A percentile compares a stretch with the other conserved stretches of the same genome.
Conservation (phyloP, 2,797 vertebrate genomes). For the Arnoldichthys spilopterus region DNA sequence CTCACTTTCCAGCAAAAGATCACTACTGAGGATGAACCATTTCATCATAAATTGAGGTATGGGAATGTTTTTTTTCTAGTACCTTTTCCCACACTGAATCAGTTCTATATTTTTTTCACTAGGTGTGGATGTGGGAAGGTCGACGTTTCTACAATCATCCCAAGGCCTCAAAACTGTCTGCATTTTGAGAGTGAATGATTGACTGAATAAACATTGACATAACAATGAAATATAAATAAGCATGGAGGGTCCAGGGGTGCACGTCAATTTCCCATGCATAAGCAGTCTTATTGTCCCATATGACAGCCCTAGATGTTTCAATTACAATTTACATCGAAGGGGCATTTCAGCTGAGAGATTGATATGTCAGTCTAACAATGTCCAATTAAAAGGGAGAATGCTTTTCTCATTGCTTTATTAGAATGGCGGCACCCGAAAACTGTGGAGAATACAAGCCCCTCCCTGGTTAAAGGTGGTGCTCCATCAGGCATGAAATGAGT, state of each 20-base stretch:
- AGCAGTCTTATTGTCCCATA: constrained; percentile 56
- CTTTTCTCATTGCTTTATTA: constrained; percentile 80
- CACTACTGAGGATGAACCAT: constrained; percentile 4
- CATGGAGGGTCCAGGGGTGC: constrained; percentile 23
- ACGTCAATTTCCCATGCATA: constrained; percentile 57
- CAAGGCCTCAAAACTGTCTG: neutral
- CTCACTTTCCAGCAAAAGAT: constrained; percentile 10
- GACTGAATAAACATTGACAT: constrained; percentile 9
- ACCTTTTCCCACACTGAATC: neutral
- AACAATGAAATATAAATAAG: constrained; percentile 25
- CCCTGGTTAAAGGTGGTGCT: constrained; percentile 74
- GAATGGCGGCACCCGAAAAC: constrained; percentile 66
- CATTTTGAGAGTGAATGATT: constrained; percentile 10
- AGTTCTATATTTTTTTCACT: neutral
- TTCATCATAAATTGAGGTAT: constrained; percentile 7
- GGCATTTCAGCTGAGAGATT: constrained; percentile 75
- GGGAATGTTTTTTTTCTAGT: neutral
- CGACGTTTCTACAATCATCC: neutral
- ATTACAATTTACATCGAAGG: constrained; percentile 80
- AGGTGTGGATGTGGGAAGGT: neutral
- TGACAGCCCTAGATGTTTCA: constrained; percentile 70
- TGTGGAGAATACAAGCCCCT: constrained; percentile 64
- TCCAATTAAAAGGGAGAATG: constrained; percentile 84
- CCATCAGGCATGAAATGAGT: constrained; percentile 82
- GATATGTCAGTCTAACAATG: constrained; percentile 82